Evolutionary conservation across 2,797 vertebrate genomes (phyloP).

Genomic region (Pantherophis vulpinus): DNA sequence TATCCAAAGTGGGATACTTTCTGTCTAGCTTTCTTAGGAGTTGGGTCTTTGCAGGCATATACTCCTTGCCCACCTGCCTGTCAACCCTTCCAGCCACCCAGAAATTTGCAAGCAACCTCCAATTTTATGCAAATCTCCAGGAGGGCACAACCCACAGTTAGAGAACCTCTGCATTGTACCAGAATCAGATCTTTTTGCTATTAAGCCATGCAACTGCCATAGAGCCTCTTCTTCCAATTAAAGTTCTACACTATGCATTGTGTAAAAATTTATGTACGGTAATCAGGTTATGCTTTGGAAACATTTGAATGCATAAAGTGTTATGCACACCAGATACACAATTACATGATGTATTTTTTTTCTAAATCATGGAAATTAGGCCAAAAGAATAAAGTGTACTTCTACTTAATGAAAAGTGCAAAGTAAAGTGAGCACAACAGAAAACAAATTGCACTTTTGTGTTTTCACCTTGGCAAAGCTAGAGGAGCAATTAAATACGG

Average conservation of each 20-base stretch:
- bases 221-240: slow-evolving; percentile 22
- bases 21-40: background rate
- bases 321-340: background rate
- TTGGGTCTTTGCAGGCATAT: background rate
- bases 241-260: slow-evolving; percentile 14
- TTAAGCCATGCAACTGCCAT: slow-evolving; percentile 9
- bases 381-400: background rate
- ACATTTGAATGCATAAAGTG: background rate
- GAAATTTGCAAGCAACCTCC: background rate
- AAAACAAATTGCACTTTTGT: slow-evolving; percentile 30
- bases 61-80: background rate
- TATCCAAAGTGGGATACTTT: background rate
- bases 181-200: background rate
- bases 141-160: background rate
- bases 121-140: background rate
- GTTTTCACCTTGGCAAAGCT: background rate
- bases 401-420: background rate
- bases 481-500: background rate
- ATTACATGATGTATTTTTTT: background rate
- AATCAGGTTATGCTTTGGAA: background rate
- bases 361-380: background rate
- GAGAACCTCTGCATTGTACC: background rate
- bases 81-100: background rate
- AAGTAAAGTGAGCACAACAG: background rate
- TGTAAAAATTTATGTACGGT: background rate